Evolutionary conservation across 2,113 vertebrate species (phyloP).

Genomic region (Amphiprion percula): DNA sequence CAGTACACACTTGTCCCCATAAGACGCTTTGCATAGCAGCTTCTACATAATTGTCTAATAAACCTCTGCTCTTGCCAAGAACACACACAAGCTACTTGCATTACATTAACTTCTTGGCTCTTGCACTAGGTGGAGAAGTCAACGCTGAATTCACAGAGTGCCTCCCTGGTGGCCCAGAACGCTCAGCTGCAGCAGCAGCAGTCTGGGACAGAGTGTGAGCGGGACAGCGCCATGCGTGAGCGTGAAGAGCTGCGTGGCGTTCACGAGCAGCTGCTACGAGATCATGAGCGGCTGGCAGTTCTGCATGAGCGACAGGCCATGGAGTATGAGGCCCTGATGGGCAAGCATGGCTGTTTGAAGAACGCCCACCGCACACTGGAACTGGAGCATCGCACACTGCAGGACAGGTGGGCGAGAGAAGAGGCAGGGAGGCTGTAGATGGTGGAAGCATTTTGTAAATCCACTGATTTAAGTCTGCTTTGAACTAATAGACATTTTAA

Average conservation of each 20-base stretch:
- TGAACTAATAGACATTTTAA: background rate
- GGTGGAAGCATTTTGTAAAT: fast-evolving
- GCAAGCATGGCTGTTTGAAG: slow-evolving; percentile 93
- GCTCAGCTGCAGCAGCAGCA: slow-evolving; percentile 94
- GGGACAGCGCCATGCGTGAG: slow-evolving; percentile 87
- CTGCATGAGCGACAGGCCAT: slow-evolving; percentile 94
- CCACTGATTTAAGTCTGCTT: background rate
- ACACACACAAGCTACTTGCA: background rate
- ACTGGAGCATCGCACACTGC: slow-evolving; percentile 92
- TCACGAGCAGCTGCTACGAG: slow-evolving; percentile 92
- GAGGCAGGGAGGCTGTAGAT: background rate
- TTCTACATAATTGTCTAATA: background rate
- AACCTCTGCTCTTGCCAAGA: background rate
- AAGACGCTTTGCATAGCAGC: background rate
- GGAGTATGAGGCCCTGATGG: slow-evolving; percentile 93
- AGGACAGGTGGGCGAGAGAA: slow-evolving; percentile 88
- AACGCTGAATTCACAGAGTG: slow-evolving; percentile 93
- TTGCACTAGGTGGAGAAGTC: slow-evolving; percentile 93
- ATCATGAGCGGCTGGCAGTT: slow-evolving; percentile 94
- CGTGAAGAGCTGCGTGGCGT: slow-evolving; percentile 90
- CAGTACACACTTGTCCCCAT: background rate
- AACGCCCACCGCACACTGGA: slow-evolving; percentile 93
- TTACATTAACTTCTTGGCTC: background rate
- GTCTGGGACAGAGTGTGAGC: slow-evolving; percentile 90
- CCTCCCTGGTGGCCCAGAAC: slow-evolving; percentile 95